Evolutionary conservation across 2,888 invertebrate species (phyloP).

Genomic region (Agelastica alni): DNA sequence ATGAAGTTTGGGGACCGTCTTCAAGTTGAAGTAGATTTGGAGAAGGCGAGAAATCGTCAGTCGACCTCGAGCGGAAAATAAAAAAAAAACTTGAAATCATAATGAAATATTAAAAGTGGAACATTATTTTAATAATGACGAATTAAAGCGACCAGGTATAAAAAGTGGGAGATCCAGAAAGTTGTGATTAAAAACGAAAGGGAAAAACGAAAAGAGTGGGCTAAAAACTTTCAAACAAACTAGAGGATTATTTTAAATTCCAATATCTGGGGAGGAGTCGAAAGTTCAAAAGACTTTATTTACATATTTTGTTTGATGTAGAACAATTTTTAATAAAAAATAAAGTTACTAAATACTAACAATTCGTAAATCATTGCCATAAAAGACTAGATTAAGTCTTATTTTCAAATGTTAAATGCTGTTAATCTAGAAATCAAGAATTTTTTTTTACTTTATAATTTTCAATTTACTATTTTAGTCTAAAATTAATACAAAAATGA

Average conservation of each 20-base stretch:
- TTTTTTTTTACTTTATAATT: too few species aligned
- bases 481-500: too few species aligned
- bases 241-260: conserved; percentile 20
- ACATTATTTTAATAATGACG: conserved; percentile 59
- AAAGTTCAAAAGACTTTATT: conserved; percentile 13
- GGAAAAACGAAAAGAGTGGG: conserved; percentile 37
- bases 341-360: too few species aligned
- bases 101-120: conserved; percentile 59
- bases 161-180: conserved; percentile 52
- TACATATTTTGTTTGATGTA: too few species aligned
- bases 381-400: too few species aligned
- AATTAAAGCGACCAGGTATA: conserved; percentile 57
- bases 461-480: too few species aligned
- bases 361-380: too few species aligned
- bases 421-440: too few species aligned
- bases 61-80: conserved; percentile 25
- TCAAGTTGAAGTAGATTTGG: conserved; percentile 21
- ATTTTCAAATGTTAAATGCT: too few species aligned
- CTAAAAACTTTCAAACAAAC: conserved; percentile 38
- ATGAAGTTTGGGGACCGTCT: conserved; percentile 25
- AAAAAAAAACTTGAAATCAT: conserved; percentile 46
- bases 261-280: conserved; percentile 18
- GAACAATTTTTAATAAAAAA: too few species aligned
- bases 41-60: conserved; percentile 29
- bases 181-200: conserved; percentile 54